These are phyloP conservation scores for Lycocerus yunnanus DNA, from an alignment of 2,888 invertebrate species.

Conservation along the genomic window DNA sequence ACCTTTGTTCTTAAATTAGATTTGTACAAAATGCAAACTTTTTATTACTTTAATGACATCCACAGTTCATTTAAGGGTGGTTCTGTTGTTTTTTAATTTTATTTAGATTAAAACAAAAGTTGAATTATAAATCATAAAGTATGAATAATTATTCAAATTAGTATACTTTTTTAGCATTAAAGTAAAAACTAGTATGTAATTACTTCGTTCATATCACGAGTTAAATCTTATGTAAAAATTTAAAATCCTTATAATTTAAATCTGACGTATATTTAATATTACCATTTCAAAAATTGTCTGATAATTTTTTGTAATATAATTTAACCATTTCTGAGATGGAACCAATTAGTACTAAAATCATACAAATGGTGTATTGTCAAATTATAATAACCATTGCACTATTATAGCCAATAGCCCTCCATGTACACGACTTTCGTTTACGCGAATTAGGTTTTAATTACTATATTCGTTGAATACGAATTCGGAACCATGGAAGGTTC, in stretches of 20 bases:
- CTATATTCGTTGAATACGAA: too few relatives aligned
- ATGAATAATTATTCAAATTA: constrained; percentile 32
- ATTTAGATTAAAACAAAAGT: constrained; percentile 7
- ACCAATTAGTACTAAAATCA: not conserved
- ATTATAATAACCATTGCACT: too few relatives aligned
- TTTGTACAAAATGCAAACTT: not conserved
- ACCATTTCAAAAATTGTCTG: not conserved
- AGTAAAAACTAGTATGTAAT: not conserved
- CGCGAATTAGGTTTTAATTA: too few relatives aligned
- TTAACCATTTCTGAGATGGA: not conserved
- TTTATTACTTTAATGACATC: constrained; percentile 4
- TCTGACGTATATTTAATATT: not conserved
- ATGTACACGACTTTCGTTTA: too few relatives aligned
- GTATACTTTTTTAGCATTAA: constrained; percentile 18
- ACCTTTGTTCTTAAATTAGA: not conserved
- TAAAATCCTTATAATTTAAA: not conserved
- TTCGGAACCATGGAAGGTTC: too few relatives aligned
- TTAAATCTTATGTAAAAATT: not conserved
- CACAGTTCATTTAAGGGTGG: constrained; percentile 1
- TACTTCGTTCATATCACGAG: not conserved
- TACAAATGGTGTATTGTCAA: not conserved
- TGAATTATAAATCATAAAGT: constrained; percentile 4
- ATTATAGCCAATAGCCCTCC: too few relatives aligned
- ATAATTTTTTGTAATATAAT: not conserved
- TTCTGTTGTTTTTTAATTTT: constrained; percentile 5